These are phyloP conservation scores for Epizoanthus rinbou DNA, from an alignment of 92 coral and sea anemone species.

Conservation along the genomic window DNA sequence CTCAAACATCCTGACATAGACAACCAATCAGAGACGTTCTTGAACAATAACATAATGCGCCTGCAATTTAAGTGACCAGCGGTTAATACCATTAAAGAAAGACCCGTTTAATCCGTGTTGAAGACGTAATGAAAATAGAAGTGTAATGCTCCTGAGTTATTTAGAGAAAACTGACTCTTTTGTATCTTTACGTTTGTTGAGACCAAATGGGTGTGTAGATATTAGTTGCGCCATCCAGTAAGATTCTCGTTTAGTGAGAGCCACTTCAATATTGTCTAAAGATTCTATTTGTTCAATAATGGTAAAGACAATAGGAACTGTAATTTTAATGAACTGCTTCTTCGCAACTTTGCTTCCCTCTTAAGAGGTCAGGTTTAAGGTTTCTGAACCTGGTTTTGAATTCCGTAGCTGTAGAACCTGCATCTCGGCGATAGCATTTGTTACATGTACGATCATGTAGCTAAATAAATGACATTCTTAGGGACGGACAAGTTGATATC, in stretches of 20 bases:
- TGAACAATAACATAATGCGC: too few relatives aligned
- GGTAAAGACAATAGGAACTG: slow-evolving; percentile 5
- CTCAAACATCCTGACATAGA: too few relatives aligned
- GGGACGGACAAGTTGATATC: too few relatives aligned
- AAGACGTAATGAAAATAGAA: too few relatives aligned
- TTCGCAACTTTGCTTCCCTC: slow-evolving; percentile 19
- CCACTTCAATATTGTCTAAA: slow-evolving; percentile 13
- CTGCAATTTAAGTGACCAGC: too few relatives aligned
- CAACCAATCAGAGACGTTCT: too few relatives aligned
- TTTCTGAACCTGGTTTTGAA: slow-evolving; percentile 8
- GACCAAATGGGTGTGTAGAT: slow-evolving; percentile 20
- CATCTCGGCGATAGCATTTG: neutral
- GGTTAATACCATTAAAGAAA: too few relatives aligned
- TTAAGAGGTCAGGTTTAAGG: slow-evolving; percentile 11
- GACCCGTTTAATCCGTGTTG: too few relatives aligned
- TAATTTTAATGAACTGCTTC: neutral
- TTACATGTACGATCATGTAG: slow-evolving; percentile 16
- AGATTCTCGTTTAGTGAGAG: slow-evolving; percentile 12
- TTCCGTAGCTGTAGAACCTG: slow-evolving; percentile 1
- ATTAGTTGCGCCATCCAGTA: slow-evolving; percentile 10
- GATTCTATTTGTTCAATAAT: slow-evolving; percentile 22
- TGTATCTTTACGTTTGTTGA: slow-evolving; percentile 13
- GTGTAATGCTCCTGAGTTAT: too few relatives aligned
- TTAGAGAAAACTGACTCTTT: too few relatives aligned
- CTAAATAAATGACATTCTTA: neutral